Evolutionary conservation across 2,113 vertebrate species (phyloP), one percentile per base, ranked within the genome.

Genomic region (Micronycteris hirsuta): DNA sequence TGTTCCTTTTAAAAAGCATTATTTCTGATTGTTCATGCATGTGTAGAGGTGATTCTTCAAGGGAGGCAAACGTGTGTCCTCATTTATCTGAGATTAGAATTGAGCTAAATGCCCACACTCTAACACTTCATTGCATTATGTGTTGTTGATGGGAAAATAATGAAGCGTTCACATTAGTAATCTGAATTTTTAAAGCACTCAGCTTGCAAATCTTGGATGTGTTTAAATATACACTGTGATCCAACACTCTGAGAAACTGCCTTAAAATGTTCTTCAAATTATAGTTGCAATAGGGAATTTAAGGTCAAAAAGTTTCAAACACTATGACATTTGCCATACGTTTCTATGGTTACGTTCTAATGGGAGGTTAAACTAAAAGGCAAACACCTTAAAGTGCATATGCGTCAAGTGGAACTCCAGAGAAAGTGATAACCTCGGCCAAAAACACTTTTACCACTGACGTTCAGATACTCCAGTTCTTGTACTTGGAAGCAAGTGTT

Each of bases 91-190:
- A 91, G 36, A 91, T 95, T 58, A 95, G 56, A 91, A 56, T 71
- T 82, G 43, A 96, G 20, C 38, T 92, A 14, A 77, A 78, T 90
- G 47, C 78, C 71, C 41, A 10, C 28, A 68, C 33, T 80, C 7
- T 71, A 84, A 89, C 10, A 38, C 1, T 41, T 93, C 47, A 93
- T 94, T 95, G 70, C 33, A 38, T 92, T 65, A 58, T 86, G 74
- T 90, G 52, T 65, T 93, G 6, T 56, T 95, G 73, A 94, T 86
- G 85, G 12, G n/a, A 90, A 96, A 93, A 96, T 86, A 83, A 91
- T 82, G 91, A 71, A 83, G 52, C 68, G 0, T 96, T 80, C 70
- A 86, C 56, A 85, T 96, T 88, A 86, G 14, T 91, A 78, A 83
- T 92, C 47, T 70, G 71, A 96, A 63, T 78, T 95, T 94, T 24